Conservation (phyloP, 2,888 invertebrate genomes). For the Cerceris ruficornis region DNA sequence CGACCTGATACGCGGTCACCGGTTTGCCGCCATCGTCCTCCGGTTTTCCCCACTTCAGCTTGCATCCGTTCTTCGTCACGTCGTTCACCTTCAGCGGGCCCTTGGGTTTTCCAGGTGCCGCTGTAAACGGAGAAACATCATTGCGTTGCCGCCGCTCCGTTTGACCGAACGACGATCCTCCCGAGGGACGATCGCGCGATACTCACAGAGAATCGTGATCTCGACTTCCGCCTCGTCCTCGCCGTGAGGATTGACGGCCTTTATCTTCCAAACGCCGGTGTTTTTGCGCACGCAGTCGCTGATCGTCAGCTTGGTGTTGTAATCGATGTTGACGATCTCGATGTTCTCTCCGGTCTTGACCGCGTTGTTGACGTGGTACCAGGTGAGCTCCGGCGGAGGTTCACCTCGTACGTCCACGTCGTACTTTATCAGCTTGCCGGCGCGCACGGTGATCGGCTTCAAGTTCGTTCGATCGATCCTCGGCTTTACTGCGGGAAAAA, state of each 20-base stretch:
- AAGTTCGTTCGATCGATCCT: slow-evolving; percentile 97
- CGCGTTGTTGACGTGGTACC: slow-evolving; percentile 92
- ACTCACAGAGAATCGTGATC: slow-evolving; percentile 91
- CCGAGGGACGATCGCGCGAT: background rate
- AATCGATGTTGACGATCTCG: slow-evolving; percentile 92
- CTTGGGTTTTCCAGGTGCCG: slow-evolving; percentile 92
- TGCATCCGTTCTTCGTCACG: slow-evolving; percentile 94
- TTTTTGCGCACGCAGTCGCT: slow-evolving; percentile 91
- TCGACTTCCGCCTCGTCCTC: slow-evolving; percentile 96
- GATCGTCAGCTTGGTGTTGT: slow-evolving; percentile 93
- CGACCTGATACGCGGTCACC: slow-evolving; percentile 95
- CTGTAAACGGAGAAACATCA: slow-evolving; percentile 72
- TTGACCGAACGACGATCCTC: background rate
- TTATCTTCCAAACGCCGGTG: slow-evolving; percentile 94
- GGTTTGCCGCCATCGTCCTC: slow-evolving; percentile 98
- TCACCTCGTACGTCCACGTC: slow-evolving; percentile 97
- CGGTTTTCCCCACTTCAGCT: slow-evolving; percentile 96
- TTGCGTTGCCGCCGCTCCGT: background rate
- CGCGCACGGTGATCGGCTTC: slow-evolving; percentile 93
- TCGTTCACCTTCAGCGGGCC: slow-evolving; percentile 95
- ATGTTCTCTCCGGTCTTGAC: slow-evolving; percentile 87
- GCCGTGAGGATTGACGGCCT: slow-evolving; percentile 95
- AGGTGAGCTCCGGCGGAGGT: slow-evolving; percentile 95
- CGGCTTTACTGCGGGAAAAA: slow-evolving; percentile 90
- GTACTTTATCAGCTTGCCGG: slow-evolving; percentile 95